phyloP scores from a whole-genome alignment of 2,113 vertebrate genomes.

The Neopipo cinnamomea region DNA sequence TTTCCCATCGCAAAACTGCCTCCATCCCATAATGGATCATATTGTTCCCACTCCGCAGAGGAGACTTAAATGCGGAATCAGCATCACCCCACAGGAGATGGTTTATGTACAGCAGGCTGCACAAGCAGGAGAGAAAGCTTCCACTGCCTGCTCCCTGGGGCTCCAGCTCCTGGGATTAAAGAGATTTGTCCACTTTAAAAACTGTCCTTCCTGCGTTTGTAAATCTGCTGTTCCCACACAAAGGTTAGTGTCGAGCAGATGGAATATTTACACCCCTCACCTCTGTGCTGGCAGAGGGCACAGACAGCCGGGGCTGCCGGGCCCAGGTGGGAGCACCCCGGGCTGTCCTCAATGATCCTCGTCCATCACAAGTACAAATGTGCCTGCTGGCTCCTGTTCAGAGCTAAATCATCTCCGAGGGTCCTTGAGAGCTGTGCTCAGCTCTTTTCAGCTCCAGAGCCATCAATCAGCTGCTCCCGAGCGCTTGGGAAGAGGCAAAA shows the following conservation, averaged over 20 bases:
- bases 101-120: neutral
- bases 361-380: neutral
- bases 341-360: neutral
- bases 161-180: slow-evolving; percentile 29
- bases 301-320: neutral
- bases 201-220: neutral
- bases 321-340: neutral
- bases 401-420: neutral
- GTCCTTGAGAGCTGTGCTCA: slow-evolving; percentile 9
- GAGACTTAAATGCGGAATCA: neutral
- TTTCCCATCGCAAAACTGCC: neutral
- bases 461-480: neutral
- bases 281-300: neutral
- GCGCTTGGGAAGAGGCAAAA: neutral
- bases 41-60: neutral
- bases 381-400: slow-evolving; percentile 31
- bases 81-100: slow-evolving; percentile 43
- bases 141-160: slow-evolving; percentile 7
- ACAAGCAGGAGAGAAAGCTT: neutral
- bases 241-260: neutral
- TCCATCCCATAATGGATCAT: slow-evolving; percentile 30
- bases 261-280: neutral
- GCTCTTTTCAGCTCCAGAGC: neutral
- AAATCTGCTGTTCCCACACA: neutral
- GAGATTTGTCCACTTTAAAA: slow-evolving; percentile 29